These are phyloP conservation scores for Nyctibius bracteatus DNA, from an alignment of 2,113 vertebrate species.

Conservation along the genomic window DNA sequence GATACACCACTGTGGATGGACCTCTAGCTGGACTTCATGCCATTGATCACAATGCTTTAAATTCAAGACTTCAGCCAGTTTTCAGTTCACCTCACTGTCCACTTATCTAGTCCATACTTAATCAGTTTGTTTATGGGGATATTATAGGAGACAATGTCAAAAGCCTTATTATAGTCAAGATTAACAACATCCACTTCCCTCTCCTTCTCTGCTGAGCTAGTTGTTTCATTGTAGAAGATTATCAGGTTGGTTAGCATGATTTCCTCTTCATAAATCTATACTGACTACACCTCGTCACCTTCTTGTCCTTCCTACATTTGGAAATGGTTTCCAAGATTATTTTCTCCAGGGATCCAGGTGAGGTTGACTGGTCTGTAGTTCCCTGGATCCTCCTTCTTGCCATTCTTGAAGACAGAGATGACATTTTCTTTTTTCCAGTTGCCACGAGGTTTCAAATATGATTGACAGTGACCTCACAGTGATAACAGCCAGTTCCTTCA, in stretches of 20 bases:
- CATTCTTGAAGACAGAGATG: neutral
- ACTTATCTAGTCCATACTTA: neutral
- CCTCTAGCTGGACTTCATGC: neutral
- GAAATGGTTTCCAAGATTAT: neutral
- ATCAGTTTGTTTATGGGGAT: neutral
- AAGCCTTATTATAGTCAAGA: neutral
- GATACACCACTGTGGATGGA: neutral
- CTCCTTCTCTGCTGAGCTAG: neutral
- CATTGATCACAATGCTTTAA: neutral
- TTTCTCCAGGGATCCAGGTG: rapidly evolving
- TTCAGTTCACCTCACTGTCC: neutral
- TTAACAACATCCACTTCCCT: neutral
- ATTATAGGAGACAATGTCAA: neutral
- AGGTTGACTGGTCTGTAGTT: neutral
- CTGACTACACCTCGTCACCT: neutral
- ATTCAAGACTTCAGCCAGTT: neutral
- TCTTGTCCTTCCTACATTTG: neutral
- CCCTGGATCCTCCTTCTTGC: neutral
- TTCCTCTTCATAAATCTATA: neutral
- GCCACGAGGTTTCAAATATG: neutral
- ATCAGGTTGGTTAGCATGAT: neutral
- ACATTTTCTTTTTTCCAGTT: neutral
- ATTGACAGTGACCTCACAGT: neutral
- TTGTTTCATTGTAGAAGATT: neutral
- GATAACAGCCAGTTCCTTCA: neutral